These are phyloP conservation scores for Salticus scenicus DNA, from an alignment of 2,888 invertebrate species.

Conservation along the genomic window DNA sequence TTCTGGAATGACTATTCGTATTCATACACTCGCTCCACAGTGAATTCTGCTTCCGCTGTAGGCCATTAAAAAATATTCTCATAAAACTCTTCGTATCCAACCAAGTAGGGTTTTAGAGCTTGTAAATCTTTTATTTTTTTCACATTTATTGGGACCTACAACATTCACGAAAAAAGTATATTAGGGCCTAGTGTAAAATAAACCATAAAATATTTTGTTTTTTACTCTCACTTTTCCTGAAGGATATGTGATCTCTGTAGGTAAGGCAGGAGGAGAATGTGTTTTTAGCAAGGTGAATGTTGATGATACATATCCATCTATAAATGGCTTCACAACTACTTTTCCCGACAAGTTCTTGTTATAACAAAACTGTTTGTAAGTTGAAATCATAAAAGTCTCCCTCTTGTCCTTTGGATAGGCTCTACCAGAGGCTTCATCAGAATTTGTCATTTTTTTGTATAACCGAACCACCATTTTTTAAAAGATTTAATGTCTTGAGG, in stretches of 20 bases:
- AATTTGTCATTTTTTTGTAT: neutral
- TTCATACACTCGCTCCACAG: neutral
- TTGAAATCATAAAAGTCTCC: neutral
- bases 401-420: constrained; percentile 8
- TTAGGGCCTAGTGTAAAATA: neutral
- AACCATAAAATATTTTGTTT: neutral
- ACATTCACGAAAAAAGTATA: neutral
- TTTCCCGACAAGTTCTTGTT: neutral
- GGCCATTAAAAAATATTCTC: constrained; percentile 2
- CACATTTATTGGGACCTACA: constrained; percentile 7
- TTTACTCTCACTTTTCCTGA: constrained; percentile 9
- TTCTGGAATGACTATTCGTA: neutral
- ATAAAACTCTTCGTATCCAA: neutral
- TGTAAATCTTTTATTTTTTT: constrained; percentile 6
- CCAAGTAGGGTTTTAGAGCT: constrained; percentile 3
- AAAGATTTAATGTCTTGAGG: constrained; percentile 8
- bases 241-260: neutral
- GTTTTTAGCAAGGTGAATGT: neutral
- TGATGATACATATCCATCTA: neutral
- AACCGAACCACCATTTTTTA: neutral
- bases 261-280: neutral
- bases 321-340: neutral
- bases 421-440: neutral
- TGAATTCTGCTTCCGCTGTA: neutral
- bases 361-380: too few relatives aligned